These are phyloP conservation scores for Trichogramma dendrolimi DNA, from an alignment of 2,888 invertebrate genomes.

Conservation along the genomic window DNA sequence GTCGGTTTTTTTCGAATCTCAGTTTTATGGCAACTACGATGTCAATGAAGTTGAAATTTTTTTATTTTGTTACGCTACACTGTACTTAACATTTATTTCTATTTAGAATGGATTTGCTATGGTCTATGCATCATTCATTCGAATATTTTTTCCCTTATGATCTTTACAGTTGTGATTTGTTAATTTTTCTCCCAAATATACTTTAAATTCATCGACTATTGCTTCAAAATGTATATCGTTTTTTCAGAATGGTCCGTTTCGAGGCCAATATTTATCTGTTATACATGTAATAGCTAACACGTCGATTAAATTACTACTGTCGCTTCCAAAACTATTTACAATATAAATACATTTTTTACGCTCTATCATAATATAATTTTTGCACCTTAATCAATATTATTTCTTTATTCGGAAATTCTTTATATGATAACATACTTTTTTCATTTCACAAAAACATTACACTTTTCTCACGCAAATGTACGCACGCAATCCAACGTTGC, in stretches of 20 bases:
- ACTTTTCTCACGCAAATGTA: neutral
- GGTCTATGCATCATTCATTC: slow-evolving; percentile 28
- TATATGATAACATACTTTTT: no score
- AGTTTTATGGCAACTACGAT: slow-evolving; percentile 41
- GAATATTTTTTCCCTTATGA: slow-evolving; percentile 20
- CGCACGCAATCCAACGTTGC: neutral
- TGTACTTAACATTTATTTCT: slow-evolving; percentile 13
- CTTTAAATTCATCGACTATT: slow-evolving; percentile 38
- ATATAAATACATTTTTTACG: slow-evolving; percentile 42
- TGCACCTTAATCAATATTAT: no score
- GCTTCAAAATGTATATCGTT: slow-evolving; percentile 48
- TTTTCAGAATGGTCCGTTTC: no score
- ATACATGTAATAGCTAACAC: slow-evolving; percentile 30
- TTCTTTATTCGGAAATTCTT: no score
- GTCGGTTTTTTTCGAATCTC: slow-evolving; percentile 45
- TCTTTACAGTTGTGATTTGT: slow-evolving; percentile 17
- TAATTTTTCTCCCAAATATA: neutral
- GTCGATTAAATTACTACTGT: slow-evolving; percentile 38
- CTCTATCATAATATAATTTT: slow-evolving; percentile 8
- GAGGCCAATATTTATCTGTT: slow-evolving; percentile 42
- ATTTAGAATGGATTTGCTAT: slow-evolving; percentile 19
- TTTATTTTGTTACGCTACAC: slow-evolving; percentile 27
- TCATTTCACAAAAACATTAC: no score
- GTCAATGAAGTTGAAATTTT: slow-evolving; percentile 11
- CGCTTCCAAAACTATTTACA: slow-evolving; percentile 41